phyloP scores from a whole-genome alignment of 2,888 invertebrate species.

The Cosmia trapezina region DNA sequence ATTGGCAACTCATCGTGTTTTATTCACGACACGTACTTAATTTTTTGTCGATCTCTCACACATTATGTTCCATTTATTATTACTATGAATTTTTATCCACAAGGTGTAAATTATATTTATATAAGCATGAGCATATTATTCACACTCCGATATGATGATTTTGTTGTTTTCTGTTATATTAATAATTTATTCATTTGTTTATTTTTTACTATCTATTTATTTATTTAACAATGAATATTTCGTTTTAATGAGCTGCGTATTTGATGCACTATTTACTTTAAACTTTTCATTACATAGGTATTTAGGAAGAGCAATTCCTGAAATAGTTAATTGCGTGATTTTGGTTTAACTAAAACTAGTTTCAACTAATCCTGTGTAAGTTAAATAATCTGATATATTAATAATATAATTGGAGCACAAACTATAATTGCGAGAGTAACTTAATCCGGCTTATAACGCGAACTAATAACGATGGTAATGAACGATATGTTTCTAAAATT shows the following conservation, averaged over 20 bases:
- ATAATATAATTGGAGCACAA: constrained; percentile 29
- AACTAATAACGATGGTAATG: constrained; percentile 31
- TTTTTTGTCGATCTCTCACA: constrained; percentile 70
- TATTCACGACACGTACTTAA: constrained; percentile 70
- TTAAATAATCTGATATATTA: constrained; percentile 40
- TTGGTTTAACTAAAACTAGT: constrained; percentile 39
- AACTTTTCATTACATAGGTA: constrained; percentile 35
- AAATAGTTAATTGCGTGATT: constrained; percentile 23
- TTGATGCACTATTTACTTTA: constrained; percentile 47
- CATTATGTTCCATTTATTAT: constrained; percentile 64
- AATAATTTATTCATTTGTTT: constrained; percentile 59
- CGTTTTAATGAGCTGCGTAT: constrained; percentile 30
- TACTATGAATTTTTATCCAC: constrained; percentile 71
- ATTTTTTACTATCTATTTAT: constrained; percentile 66
- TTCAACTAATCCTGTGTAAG: constrained; percentile 27
- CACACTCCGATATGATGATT: constrained; percentile 59
- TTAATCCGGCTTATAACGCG: constrained; percentile 33
- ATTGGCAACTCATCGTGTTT: constrained; percentile 78
- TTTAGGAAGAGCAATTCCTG: constrained; percentile 19
- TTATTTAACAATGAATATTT: constrained; percentile 60
- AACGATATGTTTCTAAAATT: constrained; percentile 29
- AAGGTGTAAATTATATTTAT: constrained; percentile 81
- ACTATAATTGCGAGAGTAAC: constrained; percentile 25
- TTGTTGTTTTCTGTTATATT: constrained; percentile 61
- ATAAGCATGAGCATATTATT: constrained; percentile 82